Base-by-base conservation (phyloP, 2,113 vertebrate species). In the Poeciliopsis occidentalis region DNA sequence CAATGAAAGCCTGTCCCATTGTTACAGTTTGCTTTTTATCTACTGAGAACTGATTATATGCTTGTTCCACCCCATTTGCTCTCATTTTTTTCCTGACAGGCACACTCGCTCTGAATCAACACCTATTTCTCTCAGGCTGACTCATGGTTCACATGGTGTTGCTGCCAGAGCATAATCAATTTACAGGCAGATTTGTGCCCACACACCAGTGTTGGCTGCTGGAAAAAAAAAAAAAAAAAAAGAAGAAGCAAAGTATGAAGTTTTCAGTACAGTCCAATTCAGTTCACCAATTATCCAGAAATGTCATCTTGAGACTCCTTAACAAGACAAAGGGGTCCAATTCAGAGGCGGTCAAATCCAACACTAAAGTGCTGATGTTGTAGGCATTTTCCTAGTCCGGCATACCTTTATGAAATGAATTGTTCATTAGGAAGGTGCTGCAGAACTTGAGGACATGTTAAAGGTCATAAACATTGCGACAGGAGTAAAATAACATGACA, bases 1-100 rank as follows among this genome's bases (percentile, higher is more conserved):
- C 85, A 82, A 76, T 84, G 73, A 88, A 91, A 86, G 71, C 83
- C 66, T 80, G 70, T 72, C 69, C 82, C 82, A 81, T 91, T 89
- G 88, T 85, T 88, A 75, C 71, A 69, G 77, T 64, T 88, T 84
- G 72, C 71, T 84, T 91, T 82, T 60, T 67, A 71, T 87, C 82
- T 67, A 31, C 78, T 29, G 64, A 87, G 80, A 77, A 32, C 63
- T 80, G 64, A 87, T 80, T 74, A 75, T 63, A 75, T 71, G 78
- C 72, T 82, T 76, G 74, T 80, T 78, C 78, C 70, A 22, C 68
- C 61, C 67, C 30, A 72, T 67, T 80, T 78, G 24, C 61, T 60
- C 69, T 75, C 71, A 70, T 80, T 79, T 77, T 77, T 37, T 85
- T 60, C 37, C 70, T 31, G 64, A 79, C 63, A 68, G 61, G 76